Evolutionary conservation across 2,797 vertebrate species (phyloP).

Genomic region (Stomatorhinus walkeri): DNA sequence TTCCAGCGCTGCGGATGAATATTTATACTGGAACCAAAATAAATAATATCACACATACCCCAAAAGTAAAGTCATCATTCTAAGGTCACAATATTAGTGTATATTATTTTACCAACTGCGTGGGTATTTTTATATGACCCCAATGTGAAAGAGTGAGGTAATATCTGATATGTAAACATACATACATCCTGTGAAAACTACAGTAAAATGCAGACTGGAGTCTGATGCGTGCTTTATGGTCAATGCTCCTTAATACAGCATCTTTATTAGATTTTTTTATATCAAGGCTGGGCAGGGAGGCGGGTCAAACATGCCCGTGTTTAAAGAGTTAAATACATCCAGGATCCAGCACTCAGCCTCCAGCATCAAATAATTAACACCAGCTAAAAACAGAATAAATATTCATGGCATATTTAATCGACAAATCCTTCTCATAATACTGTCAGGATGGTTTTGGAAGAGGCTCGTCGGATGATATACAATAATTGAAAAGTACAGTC

Average conservation of each 20-base stretch:
- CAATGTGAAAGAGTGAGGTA: not conserved
- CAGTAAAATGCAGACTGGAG: not conserved
- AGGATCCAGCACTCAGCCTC: not conserved
- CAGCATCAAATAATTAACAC: slow-evolving; percentile 7
- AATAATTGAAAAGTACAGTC: slow-evolving; percentile 19
- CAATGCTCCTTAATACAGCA: not conserved
- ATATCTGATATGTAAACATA: slow-evolving; percentile 19
- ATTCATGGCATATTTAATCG: slow-evolving; percentile 21
- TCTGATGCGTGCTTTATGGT: not conserved
- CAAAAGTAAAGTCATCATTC: slow-evolving; percentile 37
- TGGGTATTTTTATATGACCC: slow-evolving; percentile 10
- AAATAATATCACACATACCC: slow-evolving; percentile 51
- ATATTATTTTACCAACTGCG: slow-evolving; percentile 12
- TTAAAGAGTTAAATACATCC: not conserved
- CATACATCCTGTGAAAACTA: slow-evolving; percentile 11
- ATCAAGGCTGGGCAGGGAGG: not conserved
- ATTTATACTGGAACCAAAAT: slow-evolving; percentile 51
- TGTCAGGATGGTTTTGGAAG: not conserved
- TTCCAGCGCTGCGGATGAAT: slow-evolving; percentile 49
- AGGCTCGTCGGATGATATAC: not conserved
- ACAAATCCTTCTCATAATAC: slow-evolving; percentile 14
- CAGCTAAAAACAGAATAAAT: slow-evolving; percentile 21
- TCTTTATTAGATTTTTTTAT: not conserved
- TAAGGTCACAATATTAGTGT: not conserved
- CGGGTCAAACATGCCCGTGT: not conserved